A percentile compares a stretch with the other conserved stretches of the same genome.
These are phyloP conservation scores for Acanthurus leucopareius DNA, from an alignment of 2,797 vertebrate species.

Conservation along the genomic window DNA sequence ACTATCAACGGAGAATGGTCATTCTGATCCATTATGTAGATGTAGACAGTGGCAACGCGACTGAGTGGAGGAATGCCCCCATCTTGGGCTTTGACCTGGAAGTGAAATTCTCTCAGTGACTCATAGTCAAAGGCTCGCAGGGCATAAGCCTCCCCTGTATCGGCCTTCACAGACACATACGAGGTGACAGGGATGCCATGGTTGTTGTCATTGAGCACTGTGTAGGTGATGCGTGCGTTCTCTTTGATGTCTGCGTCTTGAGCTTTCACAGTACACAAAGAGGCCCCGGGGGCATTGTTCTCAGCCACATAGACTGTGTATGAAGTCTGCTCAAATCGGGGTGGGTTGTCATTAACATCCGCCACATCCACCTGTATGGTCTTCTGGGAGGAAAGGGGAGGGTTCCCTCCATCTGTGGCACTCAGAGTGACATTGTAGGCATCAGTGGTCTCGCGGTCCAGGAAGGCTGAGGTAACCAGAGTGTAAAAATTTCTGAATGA, in stretches of 20 bases:
- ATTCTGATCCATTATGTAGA: conserved; percentile 95
- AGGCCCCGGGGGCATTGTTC: conserved; percentile 92
- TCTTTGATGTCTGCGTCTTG: conserved; percentile 92
- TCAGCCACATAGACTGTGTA: conserved; percentile 95
- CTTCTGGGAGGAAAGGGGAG: conserved; percentile 93
- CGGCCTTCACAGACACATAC: conserved; percentile 93
- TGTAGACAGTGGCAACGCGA: conserved; percentile 92
- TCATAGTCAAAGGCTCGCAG: conserved; percentile 97
- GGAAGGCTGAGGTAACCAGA: conserved; percentile 92
- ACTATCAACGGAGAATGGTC: conserved; percentile 95
- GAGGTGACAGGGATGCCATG: conserved; percentile 94
- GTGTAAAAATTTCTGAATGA: conserved; percentile 98
- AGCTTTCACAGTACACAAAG: conserved; percentile 93
- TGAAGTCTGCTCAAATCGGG: conserved; percentile 91
- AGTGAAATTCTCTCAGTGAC: conserved; percentile 94
- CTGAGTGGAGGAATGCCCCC: conserved; percentile 92
- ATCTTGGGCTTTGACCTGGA: conserved; percentile 95
- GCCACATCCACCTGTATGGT: conserved; percentile 94
- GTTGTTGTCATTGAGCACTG: conserved; percentile 93
- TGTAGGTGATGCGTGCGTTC: conserved; percentile 95
- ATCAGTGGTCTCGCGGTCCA: conserved; percentile 93
- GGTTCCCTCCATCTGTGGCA: conserved; percentile 92
- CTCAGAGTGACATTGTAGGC: conserved; percentile 97
- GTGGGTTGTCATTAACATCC: conserved; percentile 96
- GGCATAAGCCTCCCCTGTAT: conserved; percentile 93